Evolutionary conservation across 2,113 vertebrate species (phyloP), one percentile per base, ranked within the genome.

Genomic region (Tyto alba): DNA sequence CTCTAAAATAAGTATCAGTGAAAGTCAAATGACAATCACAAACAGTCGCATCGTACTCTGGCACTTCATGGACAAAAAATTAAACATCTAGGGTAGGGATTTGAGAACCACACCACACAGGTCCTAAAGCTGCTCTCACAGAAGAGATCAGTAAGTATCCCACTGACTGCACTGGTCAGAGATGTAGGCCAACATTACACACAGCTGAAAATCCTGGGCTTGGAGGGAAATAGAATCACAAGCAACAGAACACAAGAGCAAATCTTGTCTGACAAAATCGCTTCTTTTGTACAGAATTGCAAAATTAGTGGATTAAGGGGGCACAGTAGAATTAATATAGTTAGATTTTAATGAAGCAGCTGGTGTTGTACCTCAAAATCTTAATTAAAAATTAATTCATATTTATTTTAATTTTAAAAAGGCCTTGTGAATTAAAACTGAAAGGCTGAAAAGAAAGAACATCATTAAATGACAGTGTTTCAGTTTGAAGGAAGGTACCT

Each of bases 41-140:
- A 45, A 27, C 3, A 50, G n/a, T 36, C 0, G 0, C 55, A 53
- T 3, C 3, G 25, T 47, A 40, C 9, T 27, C 17, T 32, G 17
- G 25, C 6, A 73, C 21, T 36, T 43, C 8, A 66, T 1, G 5
- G 79, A 55, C 11, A n/a, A 25, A 40, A 27, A 11, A 8, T 27
- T 17, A 60, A 17, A 36, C 20, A 32, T 10, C 10, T 53, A 82
- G n/a, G 9, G 27, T 48, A 14, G 13, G n/a, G 13, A 50, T 53
- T 50, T 80, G 21, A 45, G 47, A 91, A 52, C 9, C 6, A 10
- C 56, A 74, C 3, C 47, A 77, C 43, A 59, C 32, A 27, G 18
- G 16, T 19, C 68, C 34, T 71, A 11, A n/a, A 80, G 26, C 10
- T 52, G 21, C 13, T 69, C 53, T 63, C n/a, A 27, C 5, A 21